Conservation (phyloP, 2,113 vertebrate species). For the Centropristis striata region DNA sequence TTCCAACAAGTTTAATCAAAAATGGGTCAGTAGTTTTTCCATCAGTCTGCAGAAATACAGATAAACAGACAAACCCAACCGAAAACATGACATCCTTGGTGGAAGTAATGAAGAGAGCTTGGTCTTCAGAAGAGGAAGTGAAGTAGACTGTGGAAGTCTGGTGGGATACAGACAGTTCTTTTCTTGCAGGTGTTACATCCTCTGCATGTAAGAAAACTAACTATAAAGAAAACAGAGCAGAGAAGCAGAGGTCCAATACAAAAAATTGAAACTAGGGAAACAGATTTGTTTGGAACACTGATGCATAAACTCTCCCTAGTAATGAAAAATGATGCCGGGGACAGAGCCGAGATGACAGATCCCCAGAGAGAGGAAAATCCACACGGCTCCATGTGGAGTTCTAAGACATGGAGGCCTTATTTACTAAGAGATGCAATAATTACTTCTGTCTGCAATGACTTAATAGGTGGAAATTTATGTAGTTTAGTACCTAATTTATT, state of each 20-base stretch:
- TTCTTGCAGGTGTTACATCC: neutral
- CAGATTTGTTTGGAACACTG: slow-evolving; percentile 13
- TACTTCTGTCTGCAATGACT: slow-evolving; percentile 12
- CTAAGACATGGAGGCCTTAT: slow-evolving; percentile 10
- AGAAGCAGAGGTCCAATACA: neutral
- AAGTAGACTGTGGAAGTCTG: neutral
- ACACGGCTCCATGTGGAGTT: slow-evolving; percentile 10
- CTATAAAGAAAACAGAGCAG: neutral
- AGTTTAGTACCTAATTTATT: slow-evolving; percentile 29
- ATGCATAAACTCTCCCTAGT: neutral
- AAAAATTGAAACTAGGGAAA: neutral
- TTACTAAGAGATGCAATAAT: slow-evolving; percentile 24
- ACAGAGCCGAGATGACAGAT: slow-evolving; percentile 3
- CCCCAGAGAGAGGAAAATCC: neutral
- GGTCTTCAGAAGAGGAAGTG: neutral
- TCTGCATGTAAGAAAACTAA: neutral
- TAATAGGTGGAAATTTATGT: slow-evolving; percentile 23
- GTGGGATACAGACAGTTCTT: neutral
- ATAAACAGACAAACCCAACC: too few species aligned
- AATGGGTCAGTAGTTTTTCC: too few species aligned
- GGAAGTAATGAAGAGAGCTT: neutral
- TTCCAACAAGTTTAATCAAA: too few species aligned
- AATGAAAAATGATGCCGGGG: slow-evolving; percentile 1
- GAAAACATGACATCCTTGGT: too few species aligned
- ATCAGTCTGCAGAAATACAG: too few species aligned